Evolutionary conservation across 2,888 invertebrate genomes (phyloP).

Genomic region (Drosophila merina): DNA sequence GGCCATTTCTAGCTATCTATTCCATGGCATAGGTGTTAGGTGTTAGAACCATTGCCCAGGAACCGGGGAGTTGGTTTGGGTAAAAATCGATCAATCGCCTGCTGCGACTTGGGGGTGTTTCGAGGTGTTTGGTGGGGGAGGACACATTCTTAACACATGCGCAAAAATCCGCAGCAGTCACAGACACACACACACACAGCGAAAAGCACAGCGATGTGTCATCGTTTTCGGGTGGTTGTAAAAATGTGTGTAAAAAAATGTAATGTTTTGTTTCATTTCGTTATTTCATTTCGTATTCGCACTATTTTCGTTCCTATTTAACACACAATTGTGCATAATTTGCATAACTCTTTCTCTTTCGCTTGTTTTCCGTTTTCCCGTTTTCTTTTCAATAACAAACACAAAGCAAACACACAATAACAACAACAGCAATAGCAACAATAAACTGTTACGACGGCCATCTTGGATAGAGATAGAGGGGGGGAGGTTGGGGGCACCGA

Average conservation of each 20-base stretch:
- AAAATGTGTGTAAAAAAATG: constrained; percentile 49
- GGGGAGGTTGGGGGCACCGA: constrained; percentile 19
- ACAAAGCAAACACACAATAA: constrained; percentile 61
- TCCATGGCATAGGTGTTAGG: constrained; percentile 50
- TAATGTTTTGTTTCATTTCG: constrained; percentile 48
- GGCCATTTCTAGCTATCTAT: constrained; percentile 42
- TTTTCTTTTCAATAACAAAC: constrained; percentile 65
- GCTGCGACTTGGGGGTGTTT: constrained; percentile 23
- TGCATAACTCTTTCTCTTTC: constrained; percentile 66
- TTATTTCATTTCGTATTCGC: constrained; percentile 22
- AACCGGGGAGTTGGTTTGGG: constrained; percentile 52
- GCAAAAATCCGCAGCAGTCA: constrained; percentile 53
- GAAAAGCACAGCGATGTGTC: constrained; percentile 69
- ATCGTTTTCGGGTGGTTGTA: constrained; percentile 67
- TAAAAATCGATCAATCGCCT: constrained; percentile 71
- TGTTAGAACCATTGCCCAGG: constrained; percentile 44
- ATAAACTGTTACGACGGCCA: constrained; percentile 83
- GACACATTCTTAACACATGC: constrained; percentile 63
- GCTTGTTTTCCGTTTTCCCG: constrained; percentile 46
- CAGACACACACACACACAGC: constrained; percentile 36
- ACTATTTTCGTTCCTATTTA: constrained; percentile 26
- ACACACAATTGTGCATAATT: constrained; percentile 52
- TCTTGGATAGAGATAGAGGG: constrained; percentile 77
- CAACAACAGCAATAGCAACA: constrained; percentile 61
- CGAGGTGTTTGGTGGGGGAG: constrained; percentile 24